These are phyloP conservation scores for Cyclargus thomasi DNA, from an alignment of 1,140 invertebrate species.

Conservation along the genomic window DNA sequence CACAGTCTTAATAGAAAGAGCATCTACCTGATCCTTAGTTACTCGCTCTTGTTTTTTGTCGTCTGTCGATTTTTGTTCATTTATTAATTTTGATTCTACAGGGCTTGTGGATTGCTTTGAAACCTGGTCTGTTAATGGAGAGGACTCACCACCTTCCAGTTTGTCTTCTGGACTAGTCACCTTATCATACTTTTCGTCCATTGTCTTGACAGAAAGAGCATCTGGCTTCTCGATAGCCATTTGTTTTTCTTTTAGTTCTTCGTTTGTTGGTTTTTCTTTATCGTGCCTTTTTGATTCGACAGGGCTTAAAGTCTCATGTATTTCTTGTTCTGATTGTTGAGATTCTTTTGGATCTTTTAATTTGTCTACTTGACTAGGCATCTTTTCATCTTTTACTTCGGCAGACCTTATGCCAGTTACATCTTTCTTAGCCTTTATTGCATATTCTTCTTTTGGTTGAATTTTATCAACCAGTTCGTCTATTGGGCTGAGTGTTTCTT, in stretches of 20 bases:
- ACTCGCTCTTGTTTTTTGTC: neutral
- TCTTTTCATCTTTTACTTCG: constrained; percentile 13
- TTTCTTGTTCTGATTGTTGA: neutral
- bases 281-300: constrained; percentile 21
- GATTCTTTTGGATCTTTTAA: neutral
- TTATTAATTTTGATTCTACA: constrained; percentile 16
- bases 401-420: neutral
- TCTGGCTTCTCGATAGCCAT: constrained; percentile 14
- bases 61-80: neutral
- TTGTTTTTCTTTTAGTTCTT: neutral
- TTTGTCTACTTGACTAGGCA: neutral
- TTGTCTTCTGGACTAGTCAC: constrained; percentile 12
- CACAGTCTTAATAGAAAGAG: neutral
- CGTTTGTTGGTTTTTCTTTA: constrained; percentile 12
- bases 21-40: neutral
- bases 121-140: neutral
- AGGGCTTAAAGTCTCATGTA: constrained; percentile 21
- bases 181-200: constrained; percentile 22
- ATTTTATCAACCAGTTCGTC: neutral
- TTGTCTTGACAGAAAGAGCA: constrained; percentile 21
- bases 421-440: neutral
- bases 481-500: constrained; percentile 21
- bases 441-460: neutral
- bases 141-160: neutral
- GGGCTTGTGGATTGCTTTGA: constrained; percentile 23